phyloP scores from a whole-genome alignment of 1,140 invertebrate species.

The Neoseiulus cucumeris region DNA sequence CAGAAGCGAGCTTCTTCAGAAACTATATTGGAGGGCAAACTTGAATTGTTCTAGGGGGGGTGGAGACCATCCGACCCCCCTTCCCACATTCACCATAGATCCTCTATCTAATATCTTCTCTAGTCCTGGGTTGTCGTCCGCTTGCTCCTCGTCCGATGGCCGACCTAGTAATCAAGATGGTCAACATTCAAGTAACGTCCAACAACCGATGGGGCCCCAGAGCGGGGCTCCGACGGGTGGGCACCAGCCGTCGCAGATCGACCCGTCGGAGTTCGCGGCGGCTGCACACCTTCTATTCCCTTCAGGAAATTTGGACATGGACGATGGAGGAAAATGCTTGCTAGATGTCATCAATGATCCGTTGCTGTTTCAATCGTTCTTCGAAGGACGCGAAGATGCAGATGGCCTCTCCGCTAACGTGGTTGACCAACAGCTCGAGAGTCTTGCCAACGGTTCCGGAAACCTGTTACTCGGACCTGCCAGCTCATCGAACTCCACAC shows the following conservation, averaged over 20 bases:
- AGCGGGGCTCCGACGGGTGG: neutral
- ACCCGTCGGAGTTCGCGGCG: neutral
- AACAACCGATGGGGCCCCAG: neutral
- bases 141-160: neutral
- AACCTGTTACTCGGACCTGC: neutral
- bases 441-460: neutral
- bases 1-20: no score
- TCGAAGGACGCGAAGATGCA: slow-evolving; percentile 9
- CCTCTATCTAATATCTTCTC: neutral
- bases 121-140: slow-evolving; percentile 9
- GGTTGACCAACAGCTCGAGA: slow-evolving; percentile 9
- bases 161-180: no score
- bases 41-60: no score
- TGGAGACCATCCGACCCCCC: neutral
- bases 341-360: slow-evolving; percentile 10
- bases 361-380: slow-evolving; percentile 10
- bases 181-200: neutral
- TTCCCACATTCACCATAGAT: neutral
- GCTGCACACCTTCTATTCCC: neutral
- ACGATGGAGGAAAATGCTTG: slow-evolving; percentile 4
- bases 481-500: neutral
- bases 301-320: neutral
- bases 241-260: neutral
- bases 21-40: no score
- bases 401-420: slow-evolving; percentile 8